Conservation (phyloP, 1,140 invertebrate genomes). For the Luehdorfia chinensis region DNA sequence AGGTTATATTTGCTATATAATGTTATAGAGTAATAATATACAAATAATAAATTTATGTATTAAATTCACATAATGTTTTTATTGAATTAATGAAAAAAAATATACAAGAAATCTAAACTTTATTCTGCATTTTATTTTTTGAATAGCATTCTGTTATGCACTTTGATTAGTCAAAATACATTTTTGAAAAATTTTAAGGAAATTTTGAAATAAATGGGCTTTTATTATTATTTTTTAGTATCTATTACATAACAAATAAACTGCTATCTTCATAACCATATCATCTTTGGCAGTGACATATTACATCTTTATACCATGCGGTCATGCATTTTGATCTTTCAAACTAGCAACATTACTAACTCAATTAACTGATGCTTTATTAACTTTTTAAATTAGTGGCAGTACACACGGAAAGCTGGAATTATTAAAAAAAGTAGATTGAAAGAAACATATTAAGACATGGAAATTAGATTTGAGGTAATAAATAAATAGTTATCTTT, state of each 20-base stretch:
- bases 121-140: not conserved
- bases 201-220: not conserved
- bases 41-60: not conserved
- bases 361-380: too few relatives aligned
- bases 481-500: too few relatives aligned
- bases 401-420: not conserved
- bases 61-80: not conserved
- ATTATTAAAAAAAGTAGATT: not conserved
- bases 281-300: constrained; percentile 14
- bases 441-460: not conserved
- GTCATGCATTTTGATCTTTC: constrained; percentile 4
- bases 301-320: not conserved
- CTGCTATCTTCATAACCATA: constrained; percentile 6
- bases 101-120: not conserved
- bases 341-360: not conserved
- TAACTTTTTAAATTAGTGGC: too few relatives aligned
- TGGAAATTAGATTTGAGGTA: too few relatives aligned
- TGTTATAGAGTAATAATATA: not conserved
- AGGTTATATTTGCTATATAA: too few relatives aligned
- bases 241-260: constrained; percentile 6
- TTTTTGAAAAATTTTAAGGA: not conserved
- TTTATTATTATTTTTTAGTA: too few relatives aligned
- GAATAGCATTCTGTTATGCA: not conserved
- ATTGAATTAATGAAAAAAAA: not conserved
- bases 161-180: not conserved